Evolutionary conservation across 1,140 invertebrate genomes (phyloP).

Genomic region (Drosophila athabasca): DNA sequence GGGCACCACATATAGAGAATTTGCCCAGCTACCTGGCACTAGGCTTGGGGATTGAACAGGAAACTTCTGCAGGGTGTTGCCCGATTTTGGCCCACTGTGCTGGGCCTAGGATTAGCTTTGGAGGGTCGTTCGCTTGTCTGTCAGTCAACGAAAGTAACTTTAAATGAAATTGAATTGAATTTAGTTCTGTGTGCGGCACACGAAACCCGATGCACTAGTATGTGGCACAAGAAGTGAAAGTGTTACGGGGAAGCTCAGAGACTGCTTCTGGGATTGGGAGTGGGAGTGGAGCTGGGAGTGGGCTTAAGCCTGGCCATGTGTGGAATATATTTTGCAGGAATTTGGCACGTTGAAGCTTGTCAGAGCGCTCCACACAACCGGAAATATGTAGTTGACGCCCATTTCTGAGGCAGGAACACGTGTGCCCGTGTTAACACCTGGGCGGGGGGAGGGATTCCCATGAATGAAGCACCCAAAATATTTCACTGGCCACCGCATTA

Average conservation of each 20-base stretch:
- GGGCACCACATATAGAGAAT: background rate
- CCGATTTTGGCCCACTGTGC: constrained; percentile 41
- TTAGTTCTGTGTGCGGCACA: constrained; percentile 78
- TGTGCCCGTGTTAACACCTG: constrained; percentile 11
- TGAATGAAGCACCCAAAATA: constrained; percentile 1
- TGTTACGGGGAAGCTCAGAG: constrained; percentile 41
- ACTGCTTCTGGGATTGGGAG: constrained; percentile 6
- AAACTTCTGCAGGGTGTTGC: background rate
- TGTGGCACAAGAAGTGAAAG: constrained; percentile 57
- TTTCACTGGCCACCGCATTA: constrained; percentile 46
- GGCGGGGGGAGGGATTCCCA: constrained; percentile 22
- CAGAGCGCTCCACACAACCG: constrained; percentile 67
- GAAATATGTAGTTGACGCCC: constrained; percentile 79
- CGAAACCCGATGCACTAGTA: constrained; percentile 47
- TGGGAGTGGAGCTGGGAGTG: background rate
- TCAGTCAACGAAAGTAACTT: constrained; percentile 81
- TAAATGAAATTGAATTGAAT: constrained; percentile 83
- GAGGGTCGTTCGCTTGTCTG: constrained; percentile 72
- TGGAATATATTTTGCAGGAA: constrained; percentile 28
- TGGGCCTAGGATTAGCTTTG: constrained; percentile 14
- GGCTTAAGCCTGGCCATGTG: constrained; percentile 43
- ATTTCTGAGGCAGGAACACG: constrained; percentile 53
- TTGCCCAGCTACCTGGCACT: background rate
- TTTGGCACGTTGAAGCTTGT: constrained; percentile 70
- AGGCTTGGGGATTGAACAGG: background rate